Percentiles rank a stretch among this genome's conserved stretches.
phyloP scores from a whole-genome alignment of 1,140 invertebrate species.

The Panonychus citri region DNA sequence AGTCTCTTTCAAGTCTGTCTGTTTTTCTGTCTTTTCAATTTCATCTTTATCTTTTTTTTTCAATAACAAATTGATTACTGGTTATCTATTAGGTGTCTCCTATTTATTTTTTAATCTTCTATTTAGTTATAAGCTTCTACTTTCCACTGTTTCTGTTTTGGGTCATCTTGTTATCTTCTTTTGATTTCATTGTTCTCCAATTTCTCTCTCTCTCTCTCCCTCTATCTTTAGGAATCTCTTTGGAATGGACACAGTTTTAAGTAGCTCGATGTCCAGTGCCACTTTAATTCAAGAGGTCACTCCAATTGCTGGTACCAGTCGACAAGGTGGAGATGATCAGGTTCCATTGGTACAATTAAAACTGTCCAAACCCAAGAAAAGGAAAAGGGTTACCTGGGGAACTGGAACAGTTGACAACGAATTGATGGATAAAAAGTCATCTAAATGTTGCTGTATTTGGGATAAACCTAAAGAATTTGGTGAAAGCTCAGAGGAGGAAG shows the following conservation, averaged over 20 bases:
- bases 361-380: slow-evolving; percentile 57
- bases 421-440: slow-evolving; percentile 31
- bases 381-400: slow-evolving; percentile 28
- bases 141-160: no score
- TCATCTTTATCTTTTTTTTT: no score
- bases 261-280: not conserved
- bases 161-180: no score
- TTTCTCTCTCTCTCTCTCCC: no score
- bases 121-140: no score
- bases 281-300: not conserved
- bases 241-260: not conserved
- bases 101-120: no score
- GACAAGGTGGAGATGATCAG: not conserved
- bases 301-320: not conserved
- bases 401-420: slow-evolving; percentile 32
- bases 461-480: slow-evolving; percentile 52
- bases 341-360: slow-evolving; percentile 26
- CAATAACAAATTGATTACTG: no score
- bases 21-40: no score
- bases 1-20: no score
- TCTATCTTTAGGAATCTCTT: no score
- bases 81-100: no score
- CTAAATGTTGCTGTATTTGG: slow-evolving; percentile 57
- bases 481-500: slow-evolving; percentile 51
- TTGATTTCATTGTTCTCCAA: no score